Evolutionary conservation across 2,113 vertebrate genomes (phyloP).

Genomic region (Dipodomys spectabilis): DNA sequence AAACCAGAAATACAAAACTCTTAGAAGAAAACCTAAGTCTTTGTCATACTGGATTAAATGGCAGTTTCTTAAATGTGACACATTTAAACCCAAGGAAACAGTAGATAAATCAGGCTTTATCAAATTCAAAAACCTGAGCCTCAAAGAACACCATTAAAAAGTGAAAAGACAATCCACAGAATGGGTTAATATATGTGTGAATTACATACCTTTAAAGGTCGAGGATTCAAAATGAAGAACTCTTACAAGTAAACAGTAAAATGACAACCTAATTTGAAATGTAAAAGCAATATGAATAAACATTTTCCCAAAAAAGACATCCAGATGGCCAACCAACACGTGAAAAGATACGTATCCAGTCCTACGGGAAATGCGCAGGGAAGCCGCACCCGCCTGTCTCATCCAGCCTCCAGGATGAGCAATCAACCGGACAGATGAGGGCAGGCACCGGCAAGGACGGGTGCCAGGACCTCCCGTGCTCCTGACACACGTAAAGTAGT

Average conservation of each 20-base stretch:
- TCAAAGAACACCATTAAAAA: not conserved
- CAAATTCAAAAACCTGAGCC: not conserved
- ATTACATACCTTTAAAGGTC: not conserved
- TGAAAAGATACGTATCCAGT: not conserved
- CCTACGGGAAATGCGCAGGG: not conserved
- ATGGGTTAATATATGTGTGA: not conserved
- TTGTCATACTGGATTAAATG: not conserved
- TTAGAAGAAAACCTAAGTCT: not conserved
- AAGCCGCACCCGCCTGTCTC: not conserved
- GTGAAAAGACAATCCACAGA: not conserved
- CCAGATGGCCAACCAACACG: not conserved
- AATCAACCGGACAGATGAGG: not conserved
- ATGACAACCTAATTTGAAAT: constrained; percentile 11
- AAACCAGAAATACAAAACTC: not conserved
- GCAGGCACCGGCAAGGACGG: not conserved
- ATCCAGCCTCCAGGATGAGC: too few species aligned
- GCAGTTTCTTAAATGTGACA: not conserved
- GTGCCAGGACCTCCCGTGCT: not conserved
- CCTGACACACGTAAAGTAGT: not conserved
- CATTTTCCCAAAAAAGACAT: not conserved
- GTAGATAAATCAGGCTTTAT: not conserved
- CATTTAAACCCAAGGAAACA: not conserved
- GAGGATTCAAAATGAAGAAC: not conserved
- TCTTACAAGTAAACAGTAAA: not conserved
- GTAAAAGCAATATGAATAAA: not conserved